Evolutionary conservation across 2,113 vertebrate species (phyloP).

Genomic region (Euleptes europaea): DNA sequence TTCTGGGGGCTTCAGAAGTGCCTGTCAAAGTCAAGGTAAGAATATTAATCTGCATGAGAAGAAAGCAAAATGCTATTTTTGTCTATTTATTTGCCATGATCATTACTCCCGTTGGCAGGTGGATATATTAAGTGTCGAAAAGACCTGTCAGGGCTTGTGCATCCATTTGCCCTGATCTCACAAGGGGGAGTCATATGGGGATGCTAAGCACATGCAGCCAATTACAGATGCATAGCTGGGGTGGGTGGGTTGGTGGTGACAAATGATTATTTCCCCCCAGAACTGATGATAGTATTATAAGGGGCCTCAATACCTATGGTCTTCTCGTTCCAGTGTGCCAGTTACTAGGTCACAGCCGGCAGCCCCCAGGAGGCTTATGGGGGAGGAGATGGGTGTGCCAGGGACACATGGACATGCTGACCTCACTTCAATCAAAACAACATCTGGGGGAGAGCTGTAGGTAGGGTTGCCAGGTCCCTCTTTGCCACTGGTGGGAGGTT

Average conservation of each 20-base stretch:
- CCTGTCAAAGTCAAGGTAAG: not conserved
- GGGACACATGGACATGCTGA: too few relatives aligned
- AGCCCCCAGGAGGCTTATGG: too few relatives aligned
- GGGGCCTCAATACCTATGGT: not conserved
- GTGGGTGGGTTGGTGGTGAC: too few relatives aligned
- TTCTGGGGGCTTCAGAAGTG: not conserved
- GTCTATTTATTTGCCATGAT: constrained; percentile 8
- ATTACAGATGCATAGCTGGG: not conserved
- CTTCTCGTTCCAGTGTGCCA: not conserved
- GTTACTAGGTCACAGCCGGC: too few relatives aligned
- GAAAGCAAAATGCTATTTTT: constrained; percentile 14
- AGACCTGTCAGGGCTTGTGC: not conserved
- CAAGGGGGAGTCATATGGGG: not conserved
- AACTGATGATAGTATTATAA: not conserved
- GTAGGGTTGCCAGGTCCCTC: too few relatives aligned
- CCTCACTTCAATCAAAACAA: too few relatives aligned
- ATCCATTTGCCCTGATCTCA: not conserved
- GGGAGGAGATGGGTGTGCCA: too few relatives aligned
- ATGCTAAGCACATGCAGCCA: not conserved
- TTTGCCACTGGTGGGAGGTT: too few relatives aligned
- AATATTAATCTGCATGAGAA: not conserved
- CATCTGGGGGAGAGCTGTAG: too few relatives aligned
- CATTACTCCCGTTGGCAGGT: constrained; percentile 9
- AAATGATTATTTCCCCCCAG: not conserved
- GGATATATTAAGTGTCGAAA: not conserved